These are phyloP conservation scores for Solenopsis invicta DNA, from an alignment of 1,140 invertebrate species.

Conservation along the genomic window DNA sequence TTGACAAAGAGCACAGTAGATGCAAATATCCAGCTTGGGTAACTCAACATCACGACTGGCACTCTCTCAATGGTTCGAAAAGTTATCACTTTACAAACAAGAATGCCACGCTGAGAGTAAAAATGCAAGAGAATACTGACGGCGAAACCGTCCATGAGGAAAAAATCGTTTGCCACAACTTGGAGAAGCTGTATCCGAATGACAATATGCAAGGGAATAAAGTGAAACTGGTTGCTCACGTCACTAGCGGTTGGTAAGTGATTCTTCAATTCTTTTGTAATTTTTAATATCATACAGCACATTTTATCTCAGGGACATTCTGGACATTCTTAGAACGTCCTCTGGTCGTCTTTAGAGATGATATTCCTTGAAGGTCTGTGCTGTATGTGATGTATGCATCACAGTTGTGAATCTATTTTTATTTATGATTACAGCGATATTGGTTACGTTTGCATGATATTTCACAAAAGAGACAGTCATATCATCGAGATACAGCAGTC, in stretches of 20 bases:
- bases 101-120: slow-evolving; percentile 87
- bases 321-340: too few species aligned
- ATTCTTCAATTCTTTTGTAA: not conserved
- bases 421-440: slow-evolving; percentile 87
- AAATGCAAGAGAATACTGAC: slow-evolving; percentile 67
- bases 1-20: slow-evolving; percentile 84
- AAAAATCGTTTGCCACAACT: slow-evolving; percentile 86
- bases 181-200: slow-evolving; percentile 78
- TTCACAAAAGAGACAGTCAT: slow-evolving; percentile 87
- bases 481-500: slow-evolving; percentile 89
- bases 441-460: slow-evolving; percentile 89
- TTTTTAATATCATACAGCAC: not conserved
- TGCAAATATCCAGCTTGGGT: slow-evolving; percentile 89
- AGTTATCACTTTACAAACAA: slow-evolving; percentile 87
- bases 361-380: too few species aligned
- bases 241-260: slow-evolving; percentile 88
- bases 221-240: slow-evolving; percentile 86
- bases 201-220: slow-evolving; percentile 79
- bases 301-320: too few species aligned
- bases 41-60: slow-evolving; percentile 88
- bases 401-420: slow-evolving; percentile 30
- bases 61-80: slow-evolving; percentile 87
- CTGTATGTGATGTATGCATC: not conserved
- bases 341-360: too few species aligned
- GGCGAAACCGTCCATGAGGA: slow-evolving; percentile 81